Base-by-base conservation (phyloP, 2,113 vertebrate genomes). In the Macrotus californicus region DNA sequence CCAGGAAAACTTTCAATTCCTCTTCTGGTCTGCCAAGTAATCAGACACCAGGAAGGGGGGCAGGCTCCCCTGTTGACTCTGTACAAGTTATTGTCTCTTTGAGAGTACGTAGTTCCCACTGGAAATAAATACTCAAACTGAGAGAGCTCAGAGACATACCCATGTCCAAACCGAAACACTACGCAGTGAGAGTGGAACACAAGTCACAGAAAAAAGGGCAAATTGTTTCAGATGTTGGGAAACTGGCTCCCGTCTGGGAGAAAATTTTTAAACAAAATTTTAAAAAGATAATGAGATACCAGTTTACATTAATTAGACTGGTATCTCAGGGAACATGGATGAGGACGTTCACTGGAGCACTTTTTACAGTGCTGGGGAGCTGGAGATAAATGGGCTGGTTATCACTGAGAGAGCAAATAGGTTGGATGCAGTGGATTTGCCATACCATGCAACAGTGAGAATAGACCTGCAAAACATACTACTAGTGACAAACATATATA, bases 251-350 rank as follows among this genome's bases (percentile, higher is more conserved):
- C 41, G 56, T 67, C 66, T 72, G 29, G 50, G 46, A 82, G 48
- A 76, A 87, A 79, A 59, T 48, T 89, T 94, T 94, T 83, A 70
- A 86, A 54, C 34, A 89, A 81, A 56, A 90, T 54, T 80, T 96
- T 52, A 50, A 36, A 89, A 84, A 66, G 24, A 86, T 16, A 87
- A 22, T 18, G 59, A 86, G 46, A 41, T 81, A 87, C 41, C 46
- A 52, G n/a, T 89, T 72, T 73, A 50, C 12, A 12, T 66, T 66
- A 1, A 10, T 86, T 59, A 83, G 52, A 75, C 13, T 24, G 1
- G 22, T 75, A 59, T 67, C 50, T 85, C n/a, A 10, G 36, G 73
- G 39, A 64, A 67, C 34, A 34, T 18, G 50, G 14, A 70, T 26
- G 14, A 75, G 10, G 64, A 18, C 36, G 14, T 50, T 72, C 73